Evolutionary conservation across 2,797 vertebrate species (phyloP).

Genomic region (Danio albolineatus): DNA sequence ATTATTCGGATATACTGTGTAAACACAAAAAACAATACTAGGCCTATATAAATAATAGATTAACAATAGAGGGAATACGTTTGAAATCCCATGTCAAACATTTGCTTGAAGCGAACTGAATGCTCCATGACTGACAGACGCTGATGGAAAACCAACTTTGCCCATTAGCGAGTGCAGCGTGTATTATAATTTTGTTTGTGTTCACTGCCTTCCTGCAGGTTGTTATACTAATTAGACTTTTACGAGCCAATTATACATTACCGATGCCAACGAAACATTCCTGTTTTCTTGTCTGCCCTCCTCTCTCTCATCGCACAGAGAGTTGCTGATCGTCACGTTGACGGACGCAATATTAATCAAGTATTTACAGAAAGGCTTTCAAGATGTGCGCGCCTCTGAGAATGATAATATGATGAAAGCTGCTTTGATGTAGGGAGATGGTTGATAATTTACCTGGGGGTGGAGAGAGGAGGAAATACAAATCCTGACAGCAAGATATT

Average conservation of each 20-base stretch:
- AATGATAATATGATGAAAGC: conserved; percentile 40
- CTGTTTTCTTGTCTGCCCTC: conserved; percentile 28
- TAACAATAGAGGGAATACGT: conserved; percentile 5
- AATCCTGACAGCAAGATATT: neutral
- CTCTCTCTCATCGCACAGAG: neutral
- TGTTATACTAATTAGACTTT: conserved; percentile 73
- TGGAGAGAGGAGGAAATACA: neutral
- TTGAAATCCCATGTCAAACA: conserved; percentile 22
- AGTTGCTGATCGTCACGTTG: conserved; percentile 15
- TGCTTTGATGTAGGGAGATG: conserved; percentile 23
- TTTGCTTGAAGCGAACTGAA: conserved; percentile 36
- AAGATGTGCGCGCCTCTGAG: conserved; percentile 14
- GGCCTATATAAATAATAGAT: conserved; percentile 12
- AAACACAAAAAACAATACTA: neutral
- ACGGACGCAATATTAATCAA: conserved; percentile 44
- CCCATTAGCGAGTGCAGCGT: conserved; percentile 66
- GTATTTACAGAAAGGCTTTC: conserved; percentile 29
- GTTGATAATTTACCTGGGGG: conserved; percentile 25
- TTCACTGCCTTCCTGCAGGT: conserved; percentile 68
- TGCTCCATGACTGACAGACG: conserved; percentile 68
- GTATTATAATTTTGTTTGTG: conserved; percentile 74
- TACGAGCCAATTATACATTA: conserved; percentile 65
- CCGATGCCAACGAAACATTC: conserved; percentile 55
- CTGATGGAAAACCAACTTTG: conserved; percentile 67
- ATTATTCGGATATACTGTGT: neutral